Evolutionary conservation across 1,140 invertebrate genomes (phyloP), one percentile per base, ranked within the genome.

Genomic region (Bombus sibiricus): DNA sequence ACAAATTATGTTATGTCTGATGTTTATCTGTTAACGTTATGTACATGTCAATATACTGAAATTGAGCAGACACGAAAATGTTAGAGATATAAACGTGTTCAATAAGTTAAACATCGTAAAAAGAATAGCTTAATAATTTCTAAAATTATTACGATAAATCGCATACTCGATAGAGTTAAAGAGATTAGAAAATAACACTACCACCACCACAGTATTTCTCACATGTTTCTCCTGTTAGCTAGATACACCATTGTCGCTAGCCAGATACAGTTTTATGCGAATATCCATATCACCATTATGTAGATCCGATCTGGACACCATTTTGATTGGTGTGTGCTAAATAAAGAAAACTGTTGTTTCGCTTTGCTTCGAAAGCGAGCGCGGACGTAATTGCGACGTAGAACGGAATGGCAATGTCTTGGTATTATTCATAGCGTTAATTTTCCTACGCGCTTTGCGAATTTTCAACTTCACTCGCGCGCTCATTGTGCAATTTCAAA

Each of bases 301-400:
- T 25, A 64, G 57, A 53, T 74, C 34, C 57, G 57, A 75, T 53
- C 28, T 28, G 6, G 3, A 9, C 8, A 22, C 18, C 3, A n/a
- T 43, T 47, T 34, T 22, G 34, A 64, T n/a, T 12, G 47, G 57
- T 12, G 43, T 41, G 41, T n/a, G 32, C 5, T 53, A 64, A 80
- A 85, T 59, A 32, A 2, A 69, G 64, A 39, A 68, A 83, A 68
- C 5, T 0, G 13, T 71, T 37, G 22, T 37, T 25, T 34, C 68
- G 22, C 22, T 39, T 69, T 28, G 37, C 72, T 85, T 62, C 68
- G 53, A 80, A 85, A 72, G 77, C 75, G 43, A 68, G 28, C 12
- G 4, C 25, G 3, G 25, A 69, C 64, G 37, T 41, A 77, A 78
- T 78, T 43, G 47, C 81, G 8, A 41, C 37, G 62, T 59, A 68